These are phyloP conservation scores for Thunnus thynnus DNA, from an alignment of 2,113 vertebrate species.

Conservation along the genomic window DNA sequence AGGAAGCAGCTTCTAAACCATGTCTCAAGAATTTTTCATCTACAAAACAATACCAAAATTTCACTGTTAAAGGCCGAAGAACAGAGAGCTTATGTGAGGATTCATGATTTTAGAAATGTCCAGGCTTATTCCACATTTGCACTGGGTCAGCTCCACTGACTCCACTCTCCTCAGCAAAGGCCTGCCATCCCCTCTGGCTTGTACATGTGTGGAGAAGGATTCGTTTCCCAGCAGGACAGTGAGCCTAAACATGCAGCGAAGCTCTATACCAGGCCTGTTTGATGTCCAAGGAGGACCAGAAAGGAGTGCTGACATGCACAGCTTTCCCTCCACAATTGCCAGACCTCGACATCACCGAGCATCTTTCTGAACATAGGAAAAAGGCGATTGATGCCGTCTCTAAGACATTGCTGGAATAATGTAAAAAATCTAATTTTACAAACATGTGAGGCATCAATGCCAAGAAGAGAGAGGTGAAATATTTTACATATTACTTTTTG, in stretches of 20 bases:
- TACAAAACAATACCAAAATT: neutral
- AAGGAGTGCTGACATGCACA: constrained; percentile 13
- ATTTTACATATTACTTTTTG: neutral
- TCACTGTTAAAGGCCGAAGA: neutral
- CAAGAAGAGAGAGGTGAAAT: too few relatives aligned
- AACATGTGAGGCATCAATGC: too few relatives aligned
- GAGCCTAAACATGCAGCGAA: constrained; percentile 48
- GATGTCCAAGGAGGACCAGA: constrained; percentile 42
- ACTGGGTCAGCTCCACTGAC: constrained; percentile 29
- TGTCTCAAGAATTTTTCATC: neutral
- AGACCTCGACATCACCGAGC: neutral
- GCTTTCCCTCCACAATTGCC: constrained; percentile 21
- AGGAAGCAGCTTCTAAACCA: neutral
- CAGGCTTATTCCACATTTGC: neutral
- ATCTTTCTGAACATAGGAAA: neutral
- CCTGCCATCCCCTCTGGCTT: constrained; percentile 45
- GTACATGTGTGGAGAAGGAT: constrained; percentile 55
- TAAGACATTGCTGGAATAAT: too few relatives aligned
- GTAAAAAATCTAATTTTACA: too few relatives aligned
- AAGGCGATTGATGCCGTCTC: neutral
- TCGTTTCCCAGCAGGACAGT: constrained; percentile 68
- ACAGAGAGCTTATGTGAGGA: neutral
- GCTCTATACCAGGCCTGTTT: constrained; percentile 45
- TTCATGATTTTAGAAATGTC: neutral
- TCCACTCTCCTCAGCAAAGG: constrained; percentile 30